Evolutionary conservation across 2,888 invertebrate species (phyloP), one percentile per base, ranked within the genome.

Genomic region (Anticlea derivata): DNA sequence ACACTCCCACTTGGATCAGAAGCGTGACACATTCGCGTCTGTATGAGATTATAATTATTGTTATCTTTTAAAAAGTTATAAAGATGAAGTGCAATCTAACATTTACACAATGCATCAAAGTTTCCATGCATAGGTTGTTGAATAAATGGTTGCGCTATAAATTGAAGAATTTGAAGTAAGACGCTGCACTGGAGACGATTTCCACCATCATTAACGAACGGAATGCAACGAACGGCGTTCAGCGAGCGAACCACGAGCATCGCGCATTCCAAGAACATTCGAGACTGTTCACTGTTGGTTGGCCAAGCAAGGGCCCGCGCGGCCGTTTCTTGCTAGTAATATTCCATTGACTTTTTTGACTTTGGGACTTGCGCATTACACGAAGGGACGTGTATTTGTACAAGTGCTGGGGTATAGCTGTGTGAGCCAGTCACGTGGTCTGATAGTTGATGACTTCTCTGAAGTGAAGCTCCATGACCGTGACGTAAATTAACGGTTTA

Each of bases 301-400:
- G 61, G 65, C 60, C 61, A 59, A 59, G 66, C 61, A 60, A 65
- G 60, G 61, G 58, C 58, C 57, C 60, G 63, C 52, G 17, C n/a
- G 1, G 17, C 3, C 55, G 55, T 63, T 55, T 61, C 58, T 52
- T 62, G 65, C 70, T 72, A 69, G 85, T 76, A 82, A 78, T 81
- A 83, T 86, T 86, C 85, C 86, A 80, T 73, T 78, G 75, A 66
- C 73, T 70, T 75, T 83, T 83, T 79, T 72, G 74, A 73, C 69
- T 68, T 66, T 51, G 58, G 58, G n/a, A 66, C 61, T 63, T 65
- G 63, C 72, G 70, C 17, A 5, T 27, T 40, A 17, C 31, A 39
- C 39, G 26, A 8, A 27, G 17, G 7, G 39, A 29, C 27, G 10
- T 38, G 13, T 10, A 61, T 70, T 67, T 69, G 67, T 55, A 61